phyloP scores from a whole-genome alignment of 1,140 invertebrate species.

The Drosophila novamexicana region DNA sequence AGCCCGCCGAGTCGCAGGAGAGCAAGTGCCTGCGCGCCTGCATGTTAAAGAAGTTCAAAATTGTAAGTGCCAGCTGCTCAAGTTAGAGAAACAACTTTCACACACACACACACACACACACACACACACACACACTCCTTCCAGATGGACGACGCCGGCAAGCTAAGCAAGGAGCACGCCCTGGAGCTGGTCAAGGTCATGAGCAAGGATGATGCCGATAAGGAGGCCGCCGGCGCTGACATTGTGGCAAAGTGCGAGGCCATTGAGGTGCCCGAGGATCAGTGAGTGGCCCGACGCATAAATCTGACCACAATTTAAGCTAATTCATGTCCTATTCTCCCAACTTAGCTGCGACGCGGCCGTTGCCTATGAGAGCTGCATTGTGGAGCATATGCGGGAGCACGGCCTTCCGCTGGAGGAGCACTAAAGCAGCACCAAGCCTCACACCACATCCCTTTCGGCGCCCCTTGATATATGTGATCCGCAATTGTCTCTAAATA shows the following conservation, averaged over 20 bases:
- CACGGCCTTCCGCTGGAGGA: slow-evolving; percentile 55
- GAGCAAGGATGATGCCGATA: slow-evolving; percentile 52
- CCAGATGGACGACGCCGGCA: slow-evolving; percentile 69
- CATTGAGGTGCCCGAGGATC: slow-evolving; percentile 65
- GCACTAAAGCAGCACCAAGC: slow-evolving; percentile 7
- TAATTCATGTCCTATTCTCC: not conserved
- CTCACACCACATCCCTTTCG: no score
- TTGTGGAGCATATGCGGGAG: slow-evolving; percentile 60
- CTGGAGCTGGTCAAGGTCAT: slow-evolving; percentile 51
- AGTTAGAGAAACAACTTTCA: not conserved
- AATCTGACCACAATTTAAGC: not conserved
- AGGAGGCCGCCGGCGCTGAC: slow-evolving; percentile 49
- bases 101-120: no score
- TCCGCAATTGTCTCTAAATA: slow-evolving; percentile 11
- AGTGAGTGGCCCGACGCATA: slow-evolving; percentile 37
- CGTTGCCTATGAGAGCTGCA: slow-evolving; percentile 48
- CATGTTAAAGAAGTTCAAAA: slow-evolving; percentile 74
- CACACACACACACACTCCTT: not conserved
- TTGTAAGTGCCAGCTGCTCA: slow-evolving; percentile 45
- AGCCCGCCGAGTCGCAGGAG: slow-evolving; percentile 45
- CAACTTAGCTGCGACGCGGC: slow-evolving; percentile 61
- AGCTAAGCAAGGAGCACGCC: slow-evolving; percentile 61
- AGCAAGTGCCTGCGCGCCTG: slow-evolving; percentile 71
- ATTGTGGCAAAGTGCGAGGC: slow-evolving; percentile 60
- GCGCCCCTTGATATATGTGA: slow-evolving; percentile 17